Evolutionary conservation across 2,888 invertebrate species (phyloP).

Genomic region (Hemaris fuciformis): DNA sequence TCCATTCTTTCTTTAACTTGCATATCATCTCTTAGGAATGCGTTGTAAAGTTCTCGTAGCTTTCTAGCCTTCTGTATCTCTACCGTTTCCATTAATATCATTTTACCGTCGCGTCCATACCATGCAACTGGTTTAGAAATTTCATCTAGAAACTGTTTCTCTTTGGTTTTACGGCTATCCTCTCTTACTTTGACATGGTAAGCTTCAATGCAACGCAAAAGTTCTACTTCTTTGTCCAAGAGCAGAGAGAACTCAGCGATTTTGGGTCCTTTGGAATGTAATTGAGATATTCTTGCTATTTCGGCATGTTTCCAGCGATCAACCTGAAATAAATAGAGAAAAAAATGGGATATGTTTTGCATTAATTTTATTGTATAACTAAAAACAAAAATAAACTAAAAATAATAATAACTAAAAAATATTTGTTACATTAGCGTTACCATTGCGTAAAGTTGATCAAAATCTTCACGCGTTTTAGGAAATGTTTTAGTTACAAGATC

Average conservation of each 20-base stretch:
- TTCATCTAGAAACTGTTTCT: conserved; percentile 83
- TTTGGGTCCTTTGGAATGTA: conserved; percentile 85
- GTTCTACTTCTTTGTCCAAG: conserved; percentile 87
- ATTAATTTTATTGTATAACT: not conserved
- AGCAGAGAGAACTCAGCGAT: conserved; percentile 86
- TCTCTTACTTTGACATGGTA: conserved; percentile 83
- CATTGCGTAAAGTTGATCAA: conserved; percentile 87
- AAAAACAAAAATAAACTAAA: not conserved
- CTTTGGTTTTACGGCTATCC: conserved; percentile 81
- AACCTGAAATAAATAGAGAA: conserved; percentile 71
- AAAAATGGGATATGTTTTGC: too few species aligned
- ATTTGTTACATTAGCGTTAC: conserved; percentile 40
- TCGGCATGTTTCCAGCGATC: conserved; percentile 86
- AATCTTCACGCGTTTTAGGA: conserved; percentile 86
- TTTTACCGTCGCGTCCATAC: conserved; percentile 86
- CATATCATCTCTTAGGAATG: conserved; percentile 81
- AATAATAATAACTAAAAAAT: not conserved
- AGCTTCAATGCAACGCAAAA: conserved; percentile 85
- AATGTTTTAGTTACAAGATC: conserved; percentile 85
- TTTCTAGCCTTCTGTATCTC: conserved; percentile 90
- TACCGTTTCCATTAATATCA: conserved; percentile 90
- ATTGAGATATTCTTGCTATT: conserved; percentile 82
- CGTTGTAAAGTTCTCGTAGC: conserved; percentile 86
- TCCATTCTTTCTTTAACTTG: conserved; percentile 85
- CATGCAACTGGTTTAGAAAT: conserved; percentile 88